Evolutionary conservation across 2,888 invertebrate genomes (phyloP), one percentile per base, ranked within the genome.

Genomic region (Nebria salina): DNA sequence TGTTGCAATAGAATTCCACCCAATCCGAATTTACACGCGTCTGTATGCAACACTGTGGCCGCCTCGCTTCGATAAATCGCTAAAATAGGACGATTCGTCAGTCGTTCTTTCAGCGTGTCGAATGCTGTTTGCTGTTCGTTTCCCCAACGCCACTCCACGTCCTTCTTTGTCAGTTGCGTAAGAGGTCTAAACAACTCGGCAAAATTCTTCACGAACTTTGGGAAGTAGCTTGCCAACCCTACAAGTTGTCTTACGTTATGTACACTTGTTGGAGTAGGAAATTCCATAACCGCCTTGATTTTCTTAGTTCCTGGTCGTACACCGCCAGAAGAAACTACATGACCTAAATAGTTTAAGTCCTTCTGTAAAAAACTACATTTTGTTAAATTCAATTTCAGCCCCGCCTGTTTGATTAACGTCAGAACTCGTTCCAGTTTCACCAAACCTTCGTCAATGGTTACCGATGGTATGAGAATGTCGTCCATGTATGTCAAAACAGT

Each of bases 1-100:
- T 20, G 20, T 4, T 86, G 86, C 4, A 87, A 42, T n/a, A 87
- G 73, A 0, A 86, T 85, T 0, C 84, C 86, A 7, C 83, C 86
- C 7, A 85, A 54, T 0, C 86, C 86, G 4, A 83, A n/a, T 26
- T 83, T 75, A 77, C 85, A 84, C 15, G 85, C 85, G 76, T 85
- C 86, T 41, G 86, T 86, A 78, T 85, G 85, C 6, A 86, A 13
- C 83, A 86, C 85, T 1, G 86, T 86, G 25, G 82, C 74, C 13
- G 83, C 66, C 20, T 20, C 20, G 20, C 20, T 20, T 20, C 20
- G 20, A 20, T 20, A 20, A 20, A 20, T 20, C 0, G 72, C 82
- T 42, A 85, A 74, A 3, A 84, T 77, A 1, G 83, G 84, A 75
- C 83, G 20, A 0, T 15, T 75, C 11, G 78, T 75, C 34, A 83